Conservation (phyloP, 2,888 invertebrate genomes). For the Coecobrya sp. region DNA sequence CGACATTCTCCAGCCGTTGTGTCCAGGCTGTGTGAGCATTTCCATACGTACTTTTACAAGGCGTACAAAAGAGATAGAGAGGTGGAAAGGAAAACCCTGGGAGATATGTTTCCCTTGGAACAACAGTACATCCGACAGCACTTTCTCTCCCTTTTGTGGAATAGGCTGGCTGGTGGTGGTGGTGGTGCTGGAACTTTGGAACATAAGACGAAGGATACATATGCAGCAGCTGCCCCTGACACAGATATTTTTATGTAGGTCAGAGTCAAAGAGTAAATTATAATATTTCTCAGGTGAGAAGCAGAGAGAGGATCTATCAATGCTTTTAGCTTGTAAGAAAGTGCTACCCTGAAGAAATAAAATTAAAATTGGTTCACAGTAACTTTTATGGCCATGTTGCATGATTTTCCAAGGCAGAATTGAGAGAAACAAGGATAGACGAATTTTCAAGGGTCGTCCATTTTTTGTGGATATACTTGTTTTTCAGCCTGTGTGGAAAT, state of each 20-base stretch:
- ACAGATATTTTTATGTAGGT: slow-evolving; percentile 72
- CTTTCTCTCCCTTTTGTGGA: neutral
- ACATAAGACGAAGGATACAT: slow-evolving; percentile 15
- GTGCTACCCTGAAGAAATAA: no score
- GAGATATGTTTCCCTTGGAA: neutral
- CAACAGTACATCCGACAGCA: neutral
- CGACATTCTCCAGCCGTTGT: neutral
- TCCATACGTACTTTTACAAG: neutral
- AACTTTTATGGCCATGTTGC: neutral
- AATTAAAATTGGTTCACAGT: neutral
- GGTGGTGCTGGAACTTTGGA: neutral
- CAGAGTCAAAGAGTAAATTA: slow-evolving; percentile 61
- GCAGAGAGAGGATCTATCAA: neutral
- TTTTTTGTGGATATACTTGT: no score
- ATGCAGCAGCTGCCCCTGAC: slow-evolving; percentile 79
- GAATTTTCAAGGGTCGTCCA: no score
- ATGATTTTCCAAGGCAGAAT: neutral
- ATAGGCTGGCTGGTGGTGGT: neutral
- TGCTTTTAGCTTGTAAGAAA: no score
- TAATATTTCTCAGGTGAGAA: slow-evolving; percentile 55
- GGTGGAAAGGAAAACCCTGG: neutral
- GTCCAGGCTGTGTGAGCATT: neutral
- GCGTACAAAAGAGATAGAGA: neutral
- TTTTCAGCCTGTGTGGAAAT: no score
- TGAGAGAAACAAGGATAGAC: neutral